Conservation (phyloP, 2,797 vertebrate species). For the Leptatherina wallacei region DNA sequence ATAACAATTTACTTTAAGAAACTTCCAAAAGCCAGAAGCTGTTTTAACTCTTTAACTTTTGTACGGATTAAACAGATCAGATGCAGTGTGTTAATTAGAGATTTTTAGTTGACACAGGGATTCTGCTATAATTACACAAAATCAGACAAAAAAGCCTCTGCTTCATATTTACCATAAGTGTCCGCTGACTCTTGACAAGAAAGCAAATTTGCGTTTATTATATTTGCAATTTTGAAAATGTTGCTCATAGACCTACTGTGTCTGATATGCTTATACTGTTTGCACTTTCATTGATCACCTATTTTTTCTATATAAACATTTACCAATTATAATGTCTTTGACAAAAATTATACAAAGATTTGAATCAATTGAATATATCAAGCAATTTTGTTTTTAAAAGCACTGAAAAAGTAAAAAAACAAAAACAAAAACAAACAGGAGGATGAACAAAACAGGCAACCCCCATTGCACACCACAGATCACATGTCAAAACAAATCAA, state of each 20-base stretch:
- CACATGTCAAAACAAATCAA: slow-evolving; percentile 32
- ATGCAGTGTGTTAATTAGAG: neutral
- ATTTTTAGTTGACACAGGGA: neutral
- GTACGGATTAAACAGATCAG: neutral
- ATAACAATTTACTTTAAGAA: neutral
- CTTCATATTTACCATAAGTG: neutral
- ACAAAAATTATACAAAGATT: neutral
- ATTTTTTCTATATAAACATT: neutral
- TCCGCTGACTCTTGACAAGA: neutral
- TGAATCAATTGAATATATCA: neutral
- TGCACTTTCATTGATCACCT: too few species aligned
- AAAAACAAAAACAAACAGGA: neutral
- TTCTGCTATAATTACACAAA: neutral
- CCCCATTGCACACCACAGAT: slow-evolving; percentile 3
- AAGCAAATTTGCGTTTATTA: neutral
- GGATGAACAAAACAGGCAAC: slow-evolving; percentile 20
- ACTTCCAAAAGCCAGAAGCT: neutral
- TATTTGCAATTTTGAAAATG: neutral
- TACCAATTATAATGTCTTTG: slow-evolving; percentile 8
- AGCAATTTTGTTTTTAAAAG: neutral
- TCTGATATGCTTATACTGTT: neutral
- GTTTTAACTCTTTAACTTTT: neutral
- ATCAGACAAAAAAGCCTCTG: neutral
- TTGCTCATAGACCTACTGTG: neutral
- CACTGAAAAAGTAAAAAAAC: slow-evolving; percentile 8